Conservation (phyloP, 2,797 vertebrate genomes). For the Protonibea diacanthus region DNA sequence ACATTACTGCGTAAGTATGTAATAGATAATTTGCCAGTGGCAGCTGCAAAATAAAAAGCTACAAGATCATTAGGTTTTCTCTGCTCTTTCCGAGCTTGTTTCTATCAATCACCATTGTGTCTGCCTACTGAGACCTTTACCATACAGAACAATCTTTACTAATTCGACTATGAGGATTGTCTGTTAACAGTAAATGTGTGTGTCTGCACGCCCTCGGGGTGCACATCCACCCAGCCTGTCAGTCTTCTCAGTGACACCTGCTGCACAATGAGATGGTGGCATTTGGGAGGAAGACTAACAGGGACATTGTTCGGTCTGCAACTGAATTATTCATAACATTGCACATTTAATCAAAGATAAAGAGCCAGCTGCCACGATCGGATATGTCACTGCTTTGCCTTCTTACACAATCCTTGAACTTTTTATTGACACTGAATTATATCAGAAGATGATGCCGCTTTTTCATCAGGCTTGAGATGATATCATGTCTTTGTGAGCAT, state of each 20-base stretch:
- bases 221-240: constrained; percentile 51
- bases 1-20: constrained; percentile 32
- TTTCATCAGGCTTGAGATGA: constrained; percentile 36
- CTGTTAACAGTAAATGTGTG: constrained; percentile 46
- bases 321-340: constrained; percentile 79
- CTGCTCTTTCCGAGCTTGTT: constrained; percentile 39
- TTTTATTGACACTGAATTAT: constrained; percentile 54
- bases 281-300: constrained; percentile 67
- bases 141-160: constrained; percentile 68
- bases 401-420: constrained; percentile 61
- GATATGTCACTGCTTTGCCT: constrained; percentile 52
- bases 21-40: constrained; percentile 53
- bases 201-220: constrained; percentile 55
- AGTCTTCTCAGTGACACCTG: constrained; percentile 59
- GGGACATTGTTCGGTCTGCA: constrained; percentile 43
- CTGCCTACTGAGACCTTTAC: constrained; percentile 65
- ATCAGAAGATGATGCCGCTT: constrained; percentile 42
- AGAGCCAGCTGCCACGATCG: constrained; percentile 55
- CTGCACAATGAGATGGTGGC: constrained; percentile 64
- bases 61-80: constrained; percentile 59
- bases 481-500: constrained; percentile 3
- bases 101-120: constrained; percentile 58
- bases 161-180: constrained; percentile 70
- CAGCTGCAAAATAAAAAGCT: constrained; percentile 46
- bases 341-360: constrained; percentile 75